Base-by-base conservation (phyloP, 2,888 invertebrate genomes). In the Scelioninae gen. 2 region DNA sequence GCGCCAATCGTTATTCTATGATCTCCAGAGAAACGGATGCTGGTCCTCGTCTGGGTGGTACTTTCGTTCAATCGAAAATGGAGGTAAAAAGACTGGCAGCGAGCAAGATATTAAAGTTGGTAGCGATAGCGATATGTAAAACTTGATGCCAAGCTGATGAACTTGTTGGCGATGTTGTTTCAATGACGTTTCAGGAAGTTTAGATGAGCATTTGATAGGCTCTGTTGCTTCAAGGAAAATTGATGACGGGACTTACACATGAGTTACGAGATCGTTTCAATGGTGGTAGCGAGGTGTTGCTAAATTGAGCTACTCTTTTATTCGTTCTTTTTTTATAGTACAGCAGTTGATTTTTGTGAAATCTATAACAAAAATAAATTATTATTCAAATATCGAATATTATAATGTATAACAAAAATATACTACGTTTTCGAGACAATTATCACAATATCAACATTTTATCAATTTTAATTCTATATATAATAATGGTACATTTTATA, bases 121-220 rank as follows among this genome's bases (percentile, higher is more conserved):
- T 63, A 41, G 57, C 70, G 53, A 16, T 15, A 10, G 37, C 28
- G 16, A 35, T 48, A 55, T 52, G 63, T 41, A 55, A 69, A 61
- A 61, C 60, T 37, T 7, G 28, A 52, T 19, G 41, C 41, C 19
- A 28, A 43, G 58, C 28, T 63, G 70, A 71, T 64, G 64, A 64
- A 71, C 58, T 65, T 65, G 67, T 61, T 33, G 60, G 35, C 64
- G 60, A 60, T 53, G 65, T 46, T 65, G 52, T 60, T 71, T 53
- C 71, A 58, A 53, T 71, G 60, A 65, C 55, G 65, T 65, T 72
- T 60, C 39, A 65, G 71, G 60, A 72, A 72, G 64, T 57, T 52
- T 57, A 52, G 64, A 71, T 64, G 64, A 28, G 35, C 16, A 41
- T 65, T 55, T 46, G 72, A 72, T 72, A 65, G 53, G 46, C 46